Conservation (phyloP, 2,113 vertebrate species). For the Hyla sarda region DNA sequence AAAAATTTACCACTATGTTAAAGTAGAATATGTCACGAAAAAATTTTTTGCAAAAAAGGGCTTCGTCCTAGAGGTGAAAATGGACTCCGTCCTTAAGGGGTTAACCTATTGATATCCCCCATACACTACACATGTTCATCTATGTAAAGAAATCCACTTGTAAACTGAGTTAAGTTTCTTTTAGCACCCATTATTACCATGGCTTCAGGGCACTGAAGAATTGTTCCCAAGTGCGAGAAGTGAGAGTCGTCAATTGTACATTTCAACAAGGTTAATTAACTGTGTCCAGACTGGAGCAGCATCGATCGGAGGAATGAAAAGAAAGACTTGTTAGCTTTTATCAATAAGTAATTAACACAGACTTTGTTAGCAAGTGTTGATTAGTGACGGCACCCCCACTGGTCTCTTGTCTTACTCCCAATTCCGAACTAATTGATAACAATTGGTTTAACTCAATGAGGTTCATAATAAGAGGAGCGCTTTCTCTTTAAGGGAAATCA, state of each 20-base stretch:
- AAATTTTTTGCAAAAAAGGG: too few species aligned
- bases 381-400: slow-evolving; percentile 2
- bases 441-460: slow-evolving; percentile 11
- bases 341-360: slow-evolving; percentile 52
- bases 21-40: too few species aligned
- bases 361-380: slow-evolving; percentile 48
- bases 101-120: background rate
- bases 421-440: background rate
- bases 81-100: too few species aligned
- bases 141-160: background rate
- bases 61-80: too few species aligned
- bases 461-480: background rate
- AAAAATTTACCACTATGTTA: too few species aligned
- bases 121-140: background rate
- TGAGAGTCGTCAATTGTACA: slow-evolving; percentile 24
- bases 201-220: background rate
- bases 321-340: slow-evolving; percentile 29
- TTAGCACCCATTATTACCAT: slow-evolving; percentile 24
- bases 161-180: slow-evolving; percentile 3
- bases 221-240: background rate
- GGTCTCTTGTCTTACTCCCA: background rate
- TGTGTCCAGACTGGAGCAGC: background rate
- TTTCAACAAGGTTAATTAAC: slow-evolving; percentile 47
- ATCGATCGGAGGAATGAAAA: slow-evolving; percentile 19
- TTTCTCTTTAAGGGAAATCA: background rate